These are phyloP conservation scores for Trichomalopsis sarcophagae DNA, from an alignment of 1,140 invertebrate genomes.

Conservation along the genomic window DNA sequence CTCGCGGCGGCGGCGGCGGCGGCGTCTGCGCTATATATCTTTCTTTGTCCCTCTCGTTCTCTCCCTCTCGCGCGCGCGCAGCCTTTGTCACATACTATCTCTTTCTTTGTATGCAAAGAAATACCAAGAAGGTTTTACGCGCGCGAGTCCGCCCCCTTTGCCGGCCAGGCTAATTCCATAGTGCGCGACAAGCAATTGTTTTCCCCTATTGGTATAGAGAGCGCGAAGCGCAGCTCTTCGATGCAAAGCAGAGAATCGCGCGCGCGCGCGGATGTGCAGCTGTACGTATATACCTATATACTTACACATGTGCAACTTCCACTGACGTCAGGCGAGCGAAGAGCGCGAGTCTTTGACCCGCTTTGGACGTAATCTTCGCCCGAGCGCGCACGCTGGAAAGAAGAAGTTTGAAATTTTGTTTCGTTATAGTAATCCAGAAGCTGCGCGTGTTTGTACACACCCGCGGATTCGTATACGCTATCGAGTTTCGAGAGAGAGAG, in stretches of 20 bases:
- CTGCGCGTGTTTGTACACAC: no score
- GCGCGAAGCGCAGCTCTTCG: slow-evolving; percentile 27
- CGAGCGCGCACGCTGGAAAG: no score
- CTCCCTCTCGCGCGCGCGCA: slow-evolving; percentile 13
- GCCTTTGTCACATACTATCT: slow-evolving; percentile 47
- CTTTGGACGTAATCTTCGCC: neutral
- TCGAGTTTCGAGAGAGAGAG: neutral
- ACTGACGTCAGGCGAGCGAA: slow-evolving; percentile 3
- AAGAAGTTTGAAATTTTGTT: neutral
- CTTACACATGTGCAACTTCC: slow-evolving; percentile 20
- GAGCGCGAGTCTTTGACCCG: slow-evolving; percentile 5
- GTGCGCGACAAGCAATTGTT: slow-evolving; percentile 46
- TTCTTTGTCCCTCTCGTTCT: slow-evolving; percentile 37
- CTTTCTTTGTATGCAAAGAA: slow-evolving; percentile 50
- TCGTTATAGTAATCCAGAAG: neutral
- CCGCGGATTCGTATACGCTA: neutral
- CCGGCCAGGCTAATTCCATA: slow-evolving; percentile 41
- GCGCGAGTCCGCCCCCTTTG: slow-evolving; percentile 26
- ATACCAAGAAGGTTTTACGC: slow-evolving; percentile 42
- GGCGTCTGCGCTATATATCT: slow-evolving; percentile 29
- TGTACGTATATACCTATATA: slow-evolving; percentile 11
- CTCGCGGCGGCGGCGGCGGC: neutral
- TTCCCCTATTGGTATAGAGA: slow-evolving; percentile 35
- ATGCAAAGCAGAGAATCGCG: slow-evolving; percentile 45
- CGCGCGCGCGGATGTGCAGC: neutral